Percentiles rank a stretch among this genome's conserved stretches.
Conservation (phyloP, 2,797 vertebrate genomes). For the Coluber constrictor region DNA sequence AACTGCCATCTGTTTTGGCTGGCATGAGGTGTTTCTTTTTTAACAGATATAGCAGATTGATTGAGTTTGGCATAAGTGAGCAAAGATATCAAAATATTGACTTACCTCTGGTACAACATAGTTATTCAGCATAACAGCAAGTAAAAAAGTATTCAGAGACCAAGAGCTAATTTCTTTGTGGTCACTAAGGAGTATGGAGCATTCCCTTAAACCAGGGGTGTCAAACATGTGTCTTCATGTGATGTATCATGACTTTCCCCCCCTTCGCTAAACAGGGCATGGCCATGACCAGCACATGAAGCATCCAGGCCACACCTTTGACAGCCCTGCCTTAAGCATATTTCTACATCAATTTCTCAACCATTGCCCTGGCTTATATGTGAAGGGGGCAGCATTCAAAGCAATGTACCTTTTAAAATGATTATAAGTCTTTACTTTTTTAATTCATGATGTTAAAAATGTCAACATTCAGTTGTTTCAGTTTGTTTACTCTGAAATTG, state of each 20-base stretch:
- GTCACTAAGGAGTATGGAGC: not conserved
- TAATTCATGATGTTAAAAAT: not conserved
- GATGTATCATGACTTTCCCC: too few species aligned
- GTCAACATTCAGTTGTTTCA: not conserved
- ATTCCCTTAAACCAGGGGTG: not conserved
- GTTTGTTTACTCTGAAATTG: not conserved
- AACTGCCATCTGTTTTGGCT: constrained; percentile 4
- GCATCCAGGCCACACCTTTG: too few species aligned
- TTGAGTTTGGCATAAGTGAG: not conserved
- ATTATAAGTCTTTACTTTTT: not conserved
- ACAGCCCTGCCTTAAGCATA: not conserved
- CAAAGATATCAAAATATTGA: constrained; percentile 1
- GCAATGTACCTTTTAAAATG: not conserved
- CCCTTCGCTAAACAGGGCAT: too few species aligned
- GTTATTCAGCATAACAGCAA: not conserved
- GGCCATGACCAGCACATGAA: too few species aligned
- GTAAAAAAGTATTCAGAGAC: not conserved
- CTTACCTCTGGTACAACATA: not conserved
- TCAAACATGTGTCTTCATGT: too few species aligned
- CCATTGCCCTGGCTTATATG: not conserved
- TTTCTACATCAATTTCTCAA: not conserved
- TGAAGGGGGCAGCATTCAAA: not conserved
- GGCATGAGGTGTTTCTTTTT: not conserved
- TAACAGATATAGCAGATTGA: not conserved
- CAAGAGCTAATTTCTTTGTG: not conserved